Percentiles rank a stretch among this genome's conserved stretches.
Evolutionary conservation across 1,140 invertebrate genomes (phyloP).

Genomic region (Aphelenchoides fujianensis): DNA sequence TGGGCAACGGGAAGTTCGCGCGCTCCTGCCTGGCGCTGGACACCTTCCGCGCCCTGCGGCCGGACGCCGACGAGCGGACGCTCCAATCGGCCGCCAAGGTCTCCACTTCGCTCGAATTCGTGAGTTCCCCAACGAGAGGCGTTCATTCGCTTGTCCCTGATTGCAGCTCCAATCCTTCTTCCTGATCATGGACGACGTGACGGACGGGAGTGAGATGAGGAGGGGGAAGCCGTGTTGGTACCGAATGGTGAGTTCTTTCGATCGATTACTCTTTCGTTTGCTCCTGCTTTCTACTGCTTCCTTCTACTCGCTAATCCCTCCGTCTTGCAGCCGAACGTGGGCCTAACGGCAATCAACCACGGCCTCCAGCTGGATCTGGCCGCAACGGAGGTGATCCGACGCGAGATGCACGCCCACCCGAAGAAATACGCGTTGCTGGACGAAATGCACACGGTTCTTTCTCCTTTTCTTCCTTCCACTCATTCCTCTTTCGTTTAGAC

Average conservation of each 20-base stretch:
- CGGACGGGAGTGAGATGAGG: conserved; percentile 77
- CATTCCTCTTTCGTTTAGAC: conserved; percentile 40
- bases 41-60: conserved; percentile 44
- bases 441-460: conserved; percentile 80
- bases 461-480: background rate
- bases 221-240: conserved; percentile 87
- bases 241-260: conserved; percentile 67
- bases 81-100: conserved; percentile 45
- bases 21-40: conserved; percentile 44
- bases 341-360: conserved; percentile 82
- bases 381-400: conserved; percentile 75
- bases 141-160: too few relatives aligned
- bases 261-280: too few relatives aligned
- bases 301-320: too few relatives aligned
- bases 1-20: conserved; percentile 51
- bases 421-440: conserved; percentile 79
- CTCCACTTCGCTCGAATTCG: conserved; percentile 54
- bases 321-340: conserved; percentile 71
- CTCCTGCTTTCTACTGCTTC: too few relatives aligned
- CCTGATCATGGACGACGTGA: conserved; percentile 82
- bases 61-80: conserved; percentile 28
- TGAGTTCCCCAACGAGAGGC: conserved; percentile 29
- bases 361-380: conserved; percentile 76
- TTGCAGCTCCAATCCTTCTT: conserved; percentile 78
- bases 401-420: conserved; percentile 74